A percentile compares a stretch with the other conserved stretches of the same genome.
These are phyloP conservation scores for Hydrochoerus hydrochaeris DNA, from an alignment of 2,113 vertebrate genomes.

Conservation along the genomic window DNA sequence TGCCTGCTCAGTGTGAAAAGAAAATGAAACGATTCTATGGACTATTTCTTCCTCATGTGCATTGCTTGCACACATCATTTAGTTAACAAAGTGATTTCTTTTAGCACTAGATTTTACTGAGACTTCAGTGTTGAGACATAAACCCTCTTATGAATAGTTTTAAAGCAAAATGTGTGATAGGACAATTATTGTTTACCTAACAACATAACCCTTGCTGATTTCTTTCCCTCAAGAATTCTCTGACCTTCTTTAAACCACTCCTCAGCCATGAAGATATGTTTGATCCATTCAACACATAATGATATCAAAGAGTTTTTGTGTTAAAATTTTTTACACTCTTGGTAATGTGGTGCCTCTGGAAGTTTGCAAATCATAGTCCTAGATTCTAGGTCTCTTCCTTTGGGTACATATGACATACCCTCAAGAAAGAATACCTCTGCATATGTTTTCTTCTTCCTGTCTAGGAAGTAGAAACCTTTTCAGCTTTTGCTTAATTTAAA, in stretches of 20 bases:
- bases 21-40: background rate
- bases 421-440: background rate
- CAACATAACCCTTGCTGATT: background rate
- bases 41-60: background rate
- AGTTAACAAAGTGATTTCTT: slow-evolving; percentile 23
- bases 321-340: background rate
- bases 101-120: background rate
- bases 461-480: background rate
- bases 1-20: background rate
- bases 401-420: background rate
- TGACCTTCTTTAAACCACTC: background rate
- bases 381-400: background rate
- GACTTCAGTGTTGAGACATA: background rate
- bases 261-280: background rate
- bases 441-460: slow-evolving; percentile 38
- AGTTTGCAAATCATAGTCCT: background rate
- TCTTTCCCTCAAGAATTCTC: background rate
- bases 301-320: background rate
- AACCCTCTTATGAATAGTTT: background rate
- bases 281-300: background rate
- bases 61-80: background rate
- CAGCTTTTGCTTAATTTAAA: slow-evolving; percentile 19
- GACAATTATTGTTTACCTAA: background rate
- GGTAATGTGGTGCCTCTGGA: background rate
- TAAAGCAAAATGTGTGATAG: background rate